These are phyloP conservation scores for Homarus americanus DNA, from an alignment of 1,140 invertebrate species.

Conservation along the genomic window DNA sequence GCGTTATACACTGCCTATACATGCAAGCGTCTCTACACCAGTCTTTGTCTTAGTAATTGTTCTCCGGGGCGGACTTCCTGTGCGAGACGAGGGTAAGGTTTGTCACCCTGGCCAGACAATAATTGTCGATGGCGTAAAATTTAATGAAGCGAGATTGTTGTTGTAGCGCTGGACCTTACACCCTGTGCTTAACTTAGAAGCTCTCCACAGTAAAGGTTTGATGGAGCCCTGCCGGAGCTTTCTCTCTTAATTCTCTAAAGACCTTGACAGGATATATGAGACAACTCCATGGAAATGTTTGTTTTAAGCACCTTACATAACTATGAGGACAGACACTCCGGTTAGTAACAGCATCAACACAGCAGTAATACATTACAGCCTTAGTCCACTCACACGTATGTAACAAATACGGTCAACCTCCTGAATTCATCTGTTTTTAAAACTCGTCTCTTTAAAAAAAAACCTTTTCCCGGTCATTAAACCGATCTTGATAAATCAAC, in stretches of 20 bases:
- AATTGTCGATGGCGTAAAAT: conserved; percentile 35
- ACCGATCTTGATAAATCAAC: neutral
- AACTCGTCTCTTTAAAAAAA: neutral
- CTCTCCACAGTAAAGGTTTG: neutral
- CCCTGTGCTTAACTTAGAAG: conserved; percentile 9
- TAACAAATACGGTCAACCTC: conserved; percentile 58
- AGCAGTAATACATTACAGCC: conserved; percentile 18
- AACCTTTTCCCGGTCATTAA: neutral
- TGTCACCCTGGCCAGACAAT: conserved; percentile 16
- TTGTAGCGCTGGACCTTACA: conserved; percentile 20
- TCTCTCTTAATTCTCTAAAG: neutral
- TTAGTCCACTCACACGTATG: conserved; percentile 18
- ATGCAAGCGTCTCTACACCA: no score
- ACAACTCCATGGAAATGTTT: neutral
- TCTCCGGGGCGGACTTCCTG: no score
- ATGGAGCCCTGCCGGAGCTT: neutral
- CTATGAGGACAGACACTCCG: neutral
- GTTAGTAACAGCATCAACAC: conserved; percentile 20
- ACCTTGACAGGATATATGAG: neutral
- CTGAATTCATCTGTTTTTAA: neutral
- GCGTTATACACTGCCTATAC: no score
- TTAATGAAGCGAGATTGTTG: conserved; percentile 51
- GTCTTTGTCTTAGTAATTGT: no score
- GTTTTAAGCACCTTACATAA: neutral
- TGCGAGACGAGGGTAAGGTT: no score